Percentiles rank a stretch among this genome's conserved stretches.
These are phyloP conservation scores for Casuarius casuarius DNA, from an alignment of 2,113 vertebrate genomes.

Conservation along the genomic window DNA sequence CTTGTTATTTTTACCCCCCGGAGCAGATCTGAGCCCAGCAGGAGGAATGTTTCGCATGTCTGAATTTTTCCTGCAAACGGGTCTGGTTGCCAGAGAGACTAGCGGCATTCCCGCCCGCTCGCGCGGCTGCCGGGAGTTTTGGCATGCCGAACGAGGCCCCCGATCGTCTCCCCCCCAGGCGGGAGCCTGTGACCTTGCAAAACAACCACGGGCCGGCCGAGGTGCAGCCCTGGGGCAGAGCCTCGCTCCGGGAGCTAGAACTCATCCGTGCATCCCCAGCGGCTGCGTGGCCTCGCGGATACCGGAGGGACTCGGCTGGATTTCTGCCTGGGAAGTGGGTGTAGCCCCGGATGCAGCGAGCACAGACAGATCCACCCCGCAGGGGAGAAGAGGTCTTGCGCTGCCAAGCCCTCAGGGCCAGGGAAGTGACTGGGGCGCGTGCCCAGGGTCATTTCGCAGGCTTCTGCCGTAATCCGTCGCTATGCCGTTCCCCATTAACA, in stretches of 20 bases:
- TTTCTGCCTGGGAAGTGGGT: background rate
- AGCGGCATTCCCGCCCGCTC: background rate
- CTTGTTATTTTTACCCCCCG: accelerated
- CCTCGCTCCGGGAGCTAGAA: background rate
- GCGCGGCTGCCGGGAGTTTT: no score
- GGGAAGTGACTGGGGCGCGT: background rate
- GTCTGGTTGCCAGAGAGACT: background rate
- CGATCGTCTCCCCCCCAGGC: no score
- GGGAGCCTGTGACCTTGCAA: background rate
- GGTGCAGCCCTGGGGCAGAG: background rate
- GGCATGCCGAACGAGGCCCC: no score
- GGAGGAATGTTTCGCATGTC: background rate
- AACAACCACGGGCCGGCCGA: background rate
- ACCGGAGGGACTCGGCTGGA: background rate
- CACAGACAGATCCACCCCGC: no score
- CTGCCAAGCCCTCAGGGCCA: no score
- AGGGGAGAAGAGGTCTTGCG: background rate
- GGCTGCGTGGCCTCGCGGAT: no score
- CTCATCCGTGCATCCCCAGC: no score
- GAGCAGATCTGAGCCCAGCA: background rate
- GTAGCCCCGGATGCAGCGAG: no score
- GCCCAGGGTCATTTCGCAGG: no score
- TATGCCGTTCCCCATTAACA: no score
- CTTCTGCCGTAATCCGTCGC: background rate
- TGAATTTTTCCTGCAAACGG: background rate